phyloP scores from a whole-genome alignment of 1,140 invertebrate genomes.

The Drosophila prosaltans region DNA sequence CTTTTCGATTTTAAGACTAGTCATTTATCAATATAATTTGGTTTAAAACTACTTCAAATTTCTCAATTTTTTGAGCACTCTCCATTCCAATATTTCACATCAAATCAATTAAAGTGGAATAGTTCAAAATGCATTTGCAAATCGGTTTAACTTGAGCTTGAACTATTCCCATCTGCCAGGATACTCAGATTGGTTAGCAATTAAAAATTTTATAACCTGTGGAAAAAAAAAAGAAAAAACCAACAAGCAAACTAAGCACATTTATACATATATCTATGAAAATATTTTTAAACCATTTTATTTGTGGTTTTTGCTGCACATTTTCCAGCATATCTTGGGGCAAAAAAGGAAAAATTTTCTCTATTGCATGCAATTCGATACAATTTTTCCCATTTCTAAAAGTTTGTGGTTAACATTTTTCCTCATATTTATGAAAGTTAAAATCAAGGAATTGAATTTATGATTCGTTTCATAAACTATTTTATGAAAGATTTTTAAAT shows the following conservation, averaged over 20 bases:
- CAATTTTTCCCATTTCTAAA: background rate
- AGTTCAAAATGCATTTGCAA: background rate
- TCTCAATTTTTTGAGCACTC: no score
- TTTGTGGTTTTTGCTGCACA: background rate
- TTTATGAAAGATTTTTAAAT: background rate
- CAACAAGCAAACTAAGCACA: background rate
- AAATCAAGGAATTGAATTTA: background rate
- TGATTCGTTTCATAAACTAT: background rate
- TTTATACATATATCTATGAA: background rate
- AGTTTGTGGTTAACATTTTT: constrained; percentile 8
- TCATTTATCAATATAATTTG: no score
- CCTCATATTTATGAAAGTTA: background rate
- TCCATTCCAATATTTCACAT: no score
- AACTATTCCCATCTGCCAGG: background rate
- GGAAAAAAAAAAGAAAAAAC: background rate
- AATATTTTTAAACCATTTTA: background rate
- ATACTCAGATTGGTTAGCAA: background rate
- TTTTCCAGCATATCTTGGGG: background rate
- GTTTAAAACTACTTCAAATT: no score
- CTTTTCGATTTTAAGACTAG: no score
- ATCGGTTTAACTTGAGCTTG: background rate
- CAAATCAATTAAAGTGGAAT: background rate
- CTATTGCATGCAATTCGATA: background rate
- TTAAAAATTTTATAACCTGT: background rate
- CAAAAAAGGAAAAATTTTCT: constrained; percentile 4